phyloP scores from a whole-genome alignment of 2,888 invertebrate genomes.

The Acanthosepion pharaonis region DNA sequence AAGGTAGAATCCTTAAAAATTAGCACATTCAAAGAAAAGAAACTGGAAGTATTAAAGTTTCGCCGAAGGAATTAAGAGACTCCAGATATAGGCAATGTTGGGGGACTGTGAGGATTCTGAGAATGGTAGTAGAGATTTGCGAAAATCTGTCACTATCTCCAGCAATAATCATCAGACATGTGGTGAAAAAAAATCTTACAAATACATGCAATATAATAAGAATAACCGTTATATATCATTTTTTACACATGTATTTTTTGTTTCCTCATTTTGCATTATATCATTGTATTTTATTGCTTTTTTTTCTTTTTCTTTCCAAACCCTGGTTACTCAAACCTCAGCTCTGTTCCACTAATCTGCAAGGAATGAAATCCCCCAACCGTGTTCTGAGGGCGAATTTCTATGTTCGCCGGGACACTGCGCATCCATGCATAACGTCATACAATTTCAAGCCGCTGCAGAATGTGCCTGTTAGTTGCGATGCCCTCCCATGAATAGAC shows the following conservation, averaged over 20 bases:
- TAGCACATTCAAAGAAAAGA: too few relatives aligned
- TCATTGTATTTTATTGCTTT: not conserved
- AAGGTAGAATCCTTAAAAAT: too few relatives aligned
- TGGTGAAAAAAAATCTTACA: too few relatives aligned
- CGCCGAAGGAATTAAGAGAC: too few relatives aligned
- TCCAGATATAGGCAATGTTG: too few relatives aligned
- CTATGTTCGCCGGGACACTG: not conserved
- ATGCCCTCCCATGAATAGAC: not conserved
- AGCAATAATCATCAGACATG: too few relatives aligned
- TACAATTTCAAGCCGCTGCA: not conserved
- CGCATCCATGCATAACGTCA: not conserved
- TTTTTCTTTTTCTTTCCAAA: not conserved
- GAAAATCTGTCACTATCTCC: too few relatives aligned
- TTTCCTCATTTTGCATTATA: not conserved
- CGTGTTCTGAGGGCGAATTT: not conserved
- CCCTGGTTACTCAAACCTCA: not conserved
- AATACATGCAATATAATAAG: too few relatives aligned
- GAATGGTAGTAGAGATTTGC: too few relatives aligned
- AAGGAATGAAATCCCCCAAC: not conserved
- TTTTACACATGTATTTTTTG: not conserved
- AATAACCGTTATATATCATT: too few relatives aligned
- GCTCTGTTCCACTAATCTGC: not conserved
- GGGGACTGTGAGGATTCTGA: too few relatives aligned
- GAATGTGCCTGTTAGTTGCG: not conserved
- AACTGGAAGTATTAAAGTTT: too few relatives aligned